A percentile compares a stretch with the other conserved stretches of the same genome.
Conservation (phyloP, 2,113 vertebrate species). For the Formicarius rufipectus region DNA sequence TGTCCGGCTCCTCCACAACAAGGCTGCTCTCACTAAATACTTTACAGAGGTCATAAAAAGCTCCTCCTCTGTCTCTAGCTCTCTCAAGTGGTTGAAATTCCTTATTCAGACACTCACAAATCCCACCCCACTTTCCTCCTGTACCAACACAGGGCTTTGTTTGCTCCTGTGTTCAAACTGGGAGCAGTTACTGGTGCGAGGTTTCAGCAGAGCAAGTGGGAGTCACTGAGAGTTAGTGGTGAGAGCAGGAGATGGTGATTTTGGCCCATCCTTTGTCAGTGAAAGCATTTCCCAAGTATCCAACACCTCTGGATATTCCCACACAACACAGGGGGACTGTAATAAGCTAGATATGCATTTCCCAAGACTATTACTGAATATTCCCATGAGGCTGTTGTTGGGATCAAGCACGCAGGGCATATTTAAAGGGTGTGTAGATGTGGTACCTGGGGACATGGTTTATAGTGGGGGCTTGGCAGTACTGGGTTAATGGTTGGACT, state of each 20-base stretch:
- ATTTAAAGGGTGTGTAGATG: background rate
- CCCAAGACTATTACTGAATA: background rate
- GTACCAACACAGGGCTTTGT: background rate
- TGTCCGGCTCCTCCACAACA: accelerated
- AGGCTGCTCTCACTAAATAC: background rate
- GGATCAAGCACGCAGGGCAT: background rate
- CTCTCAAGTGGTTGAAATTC: background rate
- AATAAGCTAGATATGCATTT: background rate
- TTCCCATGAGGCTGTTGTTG: background rate
- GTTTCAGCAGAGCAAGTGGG: background rate
- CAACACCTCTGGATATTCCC: background rate
- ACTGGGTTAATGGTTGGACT: background rate
- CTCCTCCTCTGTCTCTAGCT: accelerated
- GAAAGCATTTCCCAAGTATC: background rate
- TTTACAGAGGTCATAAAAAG: background rate
- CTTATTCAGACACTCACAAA: background rate
- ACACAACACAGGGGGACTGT: no score
- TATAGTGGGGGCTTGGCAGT: background rate
- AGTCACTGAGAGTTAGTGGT: background rate
- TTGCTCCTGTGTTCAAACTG: background rate
- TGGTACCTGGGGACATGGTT: background rate
- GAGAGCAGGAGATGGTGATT: background rate
- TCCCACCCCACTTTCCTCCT: background rate
- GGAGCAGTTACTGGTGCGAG: background rate
- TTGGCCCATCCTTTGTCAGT: background rate